phyloP scores from a whole-genome alignment of 2,888 invertebrate species.

The Ophion ventricosus region DNA sequence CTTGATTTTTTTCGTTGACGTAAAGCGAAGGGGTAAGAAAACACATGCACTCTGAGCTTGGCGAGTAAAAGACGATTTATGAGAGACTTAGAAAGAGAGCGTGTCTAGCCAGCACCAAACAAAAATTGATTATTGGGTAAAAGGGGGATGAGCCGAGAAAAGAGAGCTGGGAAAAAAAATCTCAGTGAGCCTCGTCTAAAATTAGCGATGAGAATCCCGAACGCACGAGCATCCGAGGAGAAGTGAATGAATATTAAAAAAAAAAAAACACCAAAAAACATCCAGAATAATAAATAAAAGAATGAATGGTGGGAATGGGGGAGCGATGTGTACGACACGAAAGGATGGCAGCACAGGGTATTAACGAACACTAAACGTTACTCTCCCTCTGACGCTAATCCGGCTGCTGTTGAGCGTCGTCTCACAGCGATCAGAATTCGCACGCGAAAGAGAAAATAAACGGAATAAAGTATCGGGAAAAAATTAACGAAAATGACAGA shows the following conservation, averaged over 20 bases:
- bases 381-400: conserved; percentile 74
- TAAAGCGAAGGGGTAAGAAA: conserved; percentile 27
- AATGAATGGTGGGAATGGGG: conserved; percentile 11
- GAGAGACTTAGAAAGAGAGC: conserved; percentile 23
- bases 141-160: conserved; percentile 29
- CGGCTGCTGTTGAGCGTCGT: conserved; percentile 47
- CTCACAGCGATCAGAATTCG: conserved; percentile 42
- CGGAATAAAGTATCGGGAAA: conserved; percentile 25
- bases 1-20: no score
- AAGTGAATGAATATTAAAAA: conserved; percentile 8
- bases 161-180: conserved; percentile 39
- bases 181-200: conserved; percentile 54
- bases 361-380: conserved; percentile 72
- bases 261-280: conserved; percentile 37
- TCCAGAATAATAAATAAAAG: neutral
- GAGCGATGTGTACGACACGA: conserved; percentile 8
- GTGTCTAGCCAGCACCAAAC: conserved; percentile 11
- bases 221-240: conserved; percentile 13
- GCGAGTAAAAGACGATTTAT: conserved; percentile 57
- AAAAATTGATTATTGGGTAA: conserved; percentile 48
- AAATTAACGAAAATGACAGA: conserved; percentile 39
- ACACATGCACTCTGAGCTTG: neutral
- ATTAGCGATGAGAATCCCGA: conserved; percentile 62
- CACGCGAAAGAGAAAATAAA: conserved; percentile 34
- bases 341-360: conserved; percentile 48